A percentile compares a stretch with the other conserved stretches of the same genome.
Evolutionary conservation across 2,888 invertebrate genomes (phyloP).

Genomic region (Salpingus planirostris): DNA sequence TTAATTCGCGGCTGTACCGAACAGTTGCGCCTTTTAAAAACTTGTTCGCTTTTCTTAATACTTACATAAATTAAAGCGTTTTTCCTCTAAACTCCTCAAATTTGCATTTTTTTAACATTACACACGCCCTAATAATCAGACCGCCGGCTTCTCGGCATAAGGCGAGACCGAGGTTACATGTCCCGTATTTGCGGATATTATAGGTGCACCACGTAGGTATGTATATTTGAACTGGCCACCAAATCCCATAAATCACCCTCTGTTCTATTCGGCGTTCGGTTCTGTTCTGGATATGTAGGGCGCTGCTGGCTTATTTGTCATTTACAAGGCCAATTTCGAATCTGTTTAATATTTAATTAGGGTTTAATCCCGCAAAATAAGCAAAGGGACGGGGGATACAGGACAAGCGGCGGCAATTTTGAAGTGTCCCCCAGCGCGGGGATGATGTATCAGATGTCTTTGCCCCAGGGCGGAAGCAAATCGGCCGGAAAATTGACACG

Average conservation of each 20-base stretch:
- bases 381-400: conserved; percentile 16
- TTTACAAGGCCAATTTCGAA: conserved; percentile 16
- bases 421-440: conserved; percentile 15
- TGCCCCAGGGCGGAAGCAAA: conserved; percentile 23
- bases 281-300: no score
- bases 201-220: no score
- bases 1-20: conserved; percentile 15
- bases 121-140: conserved; percentile 9
- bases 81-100: conserved; percentile 8
- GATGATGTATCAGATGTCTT: conserved; percentile 18
- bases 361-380: conserved; percentile 17
- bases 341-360: conserved; percentile 20
- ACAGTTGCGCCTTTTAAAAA: conserved; percentile 17
- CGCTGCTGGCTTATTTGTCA: no score
- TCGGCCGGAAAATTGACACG: conserved; percentile 27
- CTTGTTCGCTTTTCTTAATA: conserved; percentile 17
- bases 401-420: conserved; percentile 17
- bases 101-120: conserved; percentile 12
- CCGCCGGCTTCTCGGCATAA: not conserved
- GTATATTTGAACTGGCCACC: no score
- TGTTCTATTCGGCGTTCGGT: no score
- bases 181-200: no score
- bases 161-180: no score
- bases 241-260: no score
- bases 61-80: conserved; percentile 16